A percentile compares a stretch with the other conserved stretches of the same genome.
Evolutionary conservation across 2,113 vertebrate species (phyloP).

Genomic region (Eulemur rufifrons): DNA sequence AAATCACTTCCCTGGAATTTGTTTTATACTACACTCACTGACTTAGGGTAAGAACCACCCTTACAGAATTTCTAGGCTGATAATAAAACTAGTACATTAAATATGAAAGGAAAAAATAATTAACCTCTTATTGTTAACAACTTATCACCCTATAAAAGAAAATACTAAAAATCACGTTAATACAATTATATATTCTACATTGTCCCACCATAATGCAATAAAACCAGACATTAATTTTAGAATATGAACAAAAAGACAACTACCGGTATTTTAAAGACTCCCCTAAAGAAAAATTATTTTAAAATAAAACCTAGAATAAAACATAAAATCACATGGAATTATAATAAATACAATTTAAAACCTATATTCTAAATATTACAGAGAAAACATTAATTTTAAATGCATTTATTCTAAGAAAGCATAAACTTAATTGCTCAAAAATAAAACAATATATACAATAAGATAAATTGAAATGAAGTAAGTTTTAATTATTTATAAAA

Average conservation of each 20-base stretch:
- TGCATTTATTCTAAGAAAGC: background rate
- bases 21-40: constrained; percentile 18
- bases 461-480: background rate
- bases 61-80: background rate
- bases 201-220: background rate
- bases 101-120: constrained; percentile 37
- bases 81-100: constrained; percentile 25
- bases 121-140: constrained; percentile 44
- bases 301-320: background rate
- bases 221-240: constrained; percentile 23
- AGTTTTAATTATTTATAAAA: background rate
- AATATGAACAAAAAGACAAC: background rate
- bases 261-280: background rate
- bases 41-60: background rate
- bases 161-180: constrained; percentile 19
- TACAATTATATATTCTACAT: background rate
- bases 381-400: background rate
- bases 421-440: background rate
- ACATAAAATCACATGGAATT: background rate
- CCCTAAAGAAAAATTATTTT: background rate
- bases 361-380: background rate
- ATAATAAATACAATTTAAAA: constrained; percentile 23
- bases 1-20: background rate
- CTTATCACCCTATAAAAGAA: background rate
- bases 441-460: background rate